Base-by-base conservation (phyloP, 2,797 vertebrate genomes). In the Helicolenus hilgendorfi region DNA sequence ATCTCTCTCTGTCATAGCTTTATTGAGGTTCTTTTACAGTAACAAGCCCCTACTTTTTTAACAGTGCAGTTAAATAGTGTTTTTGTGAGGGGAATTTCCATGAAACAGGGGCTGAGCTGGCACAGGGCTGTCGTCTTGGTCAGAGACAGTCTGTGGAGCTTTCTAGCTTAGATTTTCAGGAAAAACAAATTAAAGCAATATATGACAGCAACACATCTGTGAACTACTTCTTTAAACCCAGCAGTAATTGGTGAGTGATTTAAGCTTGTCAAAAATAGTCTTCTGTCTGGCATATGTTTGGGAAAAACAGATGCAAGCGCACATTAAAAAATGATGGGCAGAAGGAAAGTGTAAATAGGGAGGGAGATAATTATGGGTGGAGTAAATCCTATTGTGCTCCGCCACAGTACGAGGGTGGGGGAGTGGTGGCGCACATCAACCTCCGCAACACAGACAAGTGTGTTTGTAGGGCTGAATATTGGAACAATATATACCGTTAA, bases 51-150 rank as follows among this genome's bases (percentile, higher is more conserved):
- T 65, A 71, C 26, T 86, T 89, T 89, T 92, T 95, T 86, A 93
- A 93, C 64, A 76, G 86, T 72, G 77, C 72, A 81, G 86, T 94
- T 87, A 89, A 93, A 93, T 59, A 8, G 81, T 89, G 82, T 86
- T 92, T 93, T 92, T 90, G 89, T 89, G 87, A 94, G 75, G 77
- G 91, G 72, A 94, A 81, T 95, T 96, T 96, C 94, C 94, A 96
- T 87, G 90, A 92, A 92, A 79, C 77, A 71, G 73, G 64, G 78
- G 76, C 68, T 83, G 72, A 92, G 84, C 87, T 68, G 87, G 88
- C 88, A 88, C 81, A 72, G 75, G 62, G 29, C 80, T 91, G 91
- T 81, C 91, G 89, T 92, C 86, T 67, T 77, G 85, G 89, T 90
- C 77, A 72, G 83, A 93, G 76, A 89, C 85, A 91, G 85, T 70